Base-by-base conservation (phyloP, 2,797 vertebrate species). In the Naso thynnoides region DNA sequence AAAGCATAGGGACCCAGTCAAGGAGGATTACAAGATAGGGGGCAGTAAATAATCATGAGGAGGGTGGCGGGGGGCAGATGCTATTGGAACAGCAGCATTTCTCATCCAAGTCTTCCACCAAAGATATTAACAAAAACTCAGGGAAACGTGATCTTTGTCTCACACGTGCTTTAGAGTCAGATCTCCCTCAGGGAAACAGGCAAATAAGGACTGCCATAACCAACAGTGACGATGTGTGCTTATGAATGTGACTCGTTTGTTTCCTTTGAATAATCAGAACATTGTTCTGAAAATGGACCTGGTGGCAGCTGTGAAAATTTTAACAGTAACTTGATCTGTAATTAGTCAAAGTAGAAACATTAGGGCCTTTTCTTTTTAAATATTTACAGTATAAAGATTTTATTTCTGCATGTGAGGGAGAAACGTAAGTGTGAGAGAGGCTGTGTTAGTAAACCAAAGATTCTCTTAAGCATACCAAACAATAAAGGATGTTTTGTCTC, bases 401-500 rank as follows among this genome's bases (percentile, higher is more conserved):
- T 6, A 45, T 38, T 57, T 58, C 1, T 13, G 6, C 5, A 21
- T 44, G 1, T 21, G 8, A 21, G 38, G 60, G 44, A 70, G 38
- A 33, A 39, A 21, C 47, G 60, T 41, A 50, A 57, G 48, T 38
- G 38, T 65, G n/a, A 42, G 41, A 62, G 15, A 50, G 13, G 9
- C 33, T 16, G 33, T 49, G 39, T 56, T 8, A 57, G 4, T 45
- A n/a, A n/a, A 39, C 15, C 55, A 36, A 66, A 33, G 33, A 11
- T 45, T 64, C 24, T 62, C 11, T 47, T 48, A 69, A 33, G 59
- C 21, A 39, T 36, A 18, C 18, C 21, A 63, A 53, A 61, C 0
- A 6, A 77, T 74, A 77, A 53, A 7, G 42, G 47, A 58, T 72
- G 75, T 83, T 85, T 83, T 65, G 74, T 67, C 80, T 85, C 11